Percentiles rank a stretch among this genome's conserved stretches.
Conservation (phyloP, 2,797 vertebrate genomes). For the Bufotes viridis region DNA sequence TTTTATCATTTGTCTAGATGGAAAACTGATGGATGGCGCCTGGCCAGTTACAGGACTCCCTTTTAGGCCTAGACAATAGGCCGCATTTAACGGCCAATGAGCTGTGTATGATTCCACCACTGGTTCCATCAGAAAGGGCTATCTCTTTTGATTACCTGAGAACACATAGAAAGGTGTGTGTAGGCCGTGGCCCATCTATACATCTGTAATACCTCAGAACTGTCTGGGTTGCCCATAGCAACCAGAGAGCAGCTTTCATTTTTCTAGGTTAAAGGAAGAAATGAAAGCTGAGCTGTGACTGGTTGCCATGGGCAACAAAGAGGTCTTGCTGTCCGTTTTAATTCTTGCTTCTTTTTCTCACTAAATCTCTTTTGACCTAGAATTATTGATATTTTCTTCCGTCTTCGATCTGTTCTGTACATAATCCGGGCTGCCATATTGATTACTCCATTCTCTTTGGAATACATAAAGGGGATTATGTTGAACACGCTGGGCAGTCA, state of each 20-base stretch:
- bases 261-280: neutral
- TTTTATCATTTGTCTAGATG: no score
- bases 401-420: neutral
- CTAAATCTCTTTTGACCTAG: neutral
- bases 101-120: neutral
- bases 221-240: neutral
- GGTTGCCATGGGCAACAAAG: neutral
- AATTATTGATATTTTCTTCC: neutral
- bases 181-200: no score
- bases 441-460: slow-evolving; percentile 31
- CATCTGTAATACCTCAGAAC: no score
- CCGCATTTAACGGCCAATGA: neutral
- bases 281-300: neutral
- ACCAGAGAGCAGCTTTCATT: neutral
- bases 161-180: no score
- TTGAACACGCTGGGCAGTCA: neutral
- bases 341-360: neutral
- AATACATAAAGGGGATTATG: slow-evolving; percentile 6
- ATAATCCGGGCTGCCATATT: slow-evolving; percentile 23
- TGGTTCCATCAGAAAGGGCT: neutral
- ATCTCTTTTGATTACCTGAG: no score
- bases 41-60: no score
- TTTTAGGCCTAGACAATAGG: no score
- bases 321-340: no score
- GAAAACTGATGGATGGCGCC: no score